These are phyloP conservation scores for Phodopus roborovskii DNA, from an alignment of 2,113 vertebrate genomes.

Conservation along the genomic window DNA sequence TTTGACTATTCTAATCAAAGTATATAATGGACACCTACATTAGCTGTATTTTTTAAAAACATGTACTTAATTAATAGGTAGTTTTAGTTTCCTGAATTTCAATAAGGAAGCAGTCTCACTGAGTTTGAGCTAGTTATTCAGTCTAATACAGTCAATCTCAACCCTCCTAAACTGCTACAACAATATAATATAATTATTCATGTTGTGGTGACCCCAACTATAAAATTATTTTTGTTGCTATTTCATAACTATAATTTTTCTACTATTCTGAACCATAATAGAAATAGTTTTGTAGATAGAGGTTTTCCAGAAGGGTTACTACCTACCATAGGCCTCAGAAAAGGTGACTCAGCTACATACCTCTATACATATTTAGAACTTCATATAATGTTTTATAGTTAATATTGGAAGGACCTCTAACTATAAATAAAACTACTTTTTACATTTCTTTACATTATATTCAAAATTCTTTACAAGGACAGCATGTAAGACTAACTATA, in stretches of 20 bases:
- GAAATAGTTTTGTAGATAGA: background rate
- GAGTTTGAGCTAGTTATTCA: background rate
- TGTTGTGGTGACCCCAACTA: background rate
- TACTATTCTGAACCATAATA: background rate
- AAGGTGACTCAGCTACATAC: background rate
- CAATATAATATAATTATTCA: background rate
- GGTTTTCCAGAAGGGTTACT: background rate
- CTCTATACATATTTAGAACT: background rate
- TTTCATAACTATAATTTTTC: background rate
- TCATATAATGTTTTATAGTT: background rate
- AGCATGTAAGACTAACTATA: background rate
- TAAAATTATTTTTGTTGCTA: background rate
- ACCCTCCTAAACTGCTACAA: background rate
- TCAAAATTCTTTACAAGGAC: background rate
- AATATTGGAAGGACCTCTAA: background rate
- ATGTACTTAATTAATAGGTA: background rate
- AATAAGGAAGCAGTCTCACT: background rate
- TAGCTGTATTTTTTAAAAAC: background rate
- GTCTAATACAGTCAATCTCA: background rate
- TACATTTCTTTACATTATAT: background rate
- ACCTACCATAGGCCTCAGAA: background rate
- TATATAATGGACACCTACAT: background rate
- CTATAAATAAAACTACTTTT: background rate
- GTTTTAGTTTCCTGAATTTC: background rate
- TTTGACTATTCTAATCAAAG: slow-evolving; percentile 50